A percentile compares a stretch with the other conserved stretches of the same genome.
These are phyloP conservation scores for Globia sparganii DNA, from an alignment of 2,888 invertebrate species.

Conservation along the genomic window DNA sequence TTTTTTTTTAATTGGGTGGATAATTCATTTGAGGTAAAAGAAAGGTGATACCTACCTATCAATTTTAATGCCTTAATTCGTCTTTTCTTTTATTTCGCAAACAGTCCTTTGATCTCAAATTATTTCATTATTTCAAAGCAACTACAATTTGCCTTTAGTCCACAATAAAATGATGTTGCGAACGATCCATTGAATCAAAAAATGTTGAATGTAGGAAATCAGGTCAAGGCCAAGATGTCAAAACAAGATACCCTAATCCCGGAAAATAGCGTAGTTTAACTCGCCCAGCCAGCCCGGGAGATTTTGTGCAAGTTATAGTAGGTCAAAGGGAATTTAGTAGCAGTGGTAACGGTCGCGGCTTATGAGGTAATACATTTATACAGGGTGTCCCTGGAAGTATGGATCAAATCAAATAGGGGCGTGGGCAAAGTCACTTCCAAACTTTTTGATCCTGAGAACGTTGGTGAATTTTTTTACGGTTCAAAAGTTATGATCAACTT, in stretches of 20 bases:
- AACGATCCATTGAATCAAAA: slow-evolving; percentile 3
- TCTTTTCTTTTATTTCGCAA: too few relatives aligned
- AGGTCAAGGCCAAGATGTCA: slow-evolving; percentile 30
- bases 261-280: slow-evolving; percentile 29
- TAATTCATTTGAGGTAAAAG: background rate
- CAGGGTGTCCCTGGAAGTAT: too few relatives aligned
- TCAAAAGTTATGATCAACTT: too few relatives aligned
- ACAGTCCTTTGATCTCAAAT: background rate
- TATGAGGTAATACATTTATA: too few relatives aligned
- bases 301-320: slow-evolving; percentile 1
- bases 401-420: too few relatives aligned
- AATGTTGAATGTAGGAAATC: slow-evolving; percentile 12
- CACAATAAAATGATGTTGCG: background rate
- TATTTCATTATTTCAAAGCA: background rate
- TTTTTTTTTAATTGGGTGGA: background rate
- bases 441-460: too few relatives aligned
- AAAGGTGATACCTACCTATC: too few relatives aligned
- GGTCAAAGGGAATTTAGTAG: slow-evolving; percentile 2
- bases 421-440: too few relatives aligned
- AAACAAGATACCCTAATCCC: slow-evolving; percentile 2
- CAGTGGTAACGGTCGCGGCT: background rate
- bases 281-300: slow-evolving; percentile 2
- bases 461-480: too few relatives aligned
- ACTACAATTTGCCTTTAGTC: background rate
- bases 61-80: background rate